Conservation (phyloP, 2,113 vertebrate genomes). For the Channa argus region DNA sequence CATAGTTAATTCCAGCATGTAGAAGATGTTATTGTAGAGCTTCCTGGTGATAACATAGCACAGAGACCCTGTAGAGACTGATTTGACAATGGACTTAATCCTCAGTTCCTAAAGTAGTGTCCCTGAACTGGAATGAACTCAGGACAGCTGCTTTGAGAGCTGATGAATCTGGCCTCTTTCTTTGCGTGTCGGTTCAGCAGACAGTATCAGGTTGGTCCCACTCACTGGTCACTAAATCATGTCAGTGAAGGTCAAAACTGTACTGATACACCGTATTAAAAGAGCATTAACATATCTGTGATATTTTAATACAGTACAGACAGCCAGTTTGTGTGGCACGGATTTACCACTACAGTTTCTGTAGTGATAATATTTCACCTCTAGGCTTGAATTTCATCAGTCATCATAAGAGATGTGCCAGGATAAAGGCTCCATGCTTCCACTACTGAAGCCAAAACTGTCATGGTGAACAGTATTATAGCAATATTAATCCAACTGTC, state of each 20-base stretch:
- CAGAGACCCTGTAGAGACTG: background rate
- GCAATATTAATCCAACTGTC: background rate
- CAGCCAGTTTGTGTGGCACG: background rate
- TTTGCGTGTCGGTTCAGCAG: slow-evolving; percentile 16
- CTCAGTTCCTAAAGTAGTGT: slow-evolving; percentile 3
- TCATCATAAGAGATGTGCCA: background rate
- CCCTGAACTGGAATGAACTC: slow-evolving; percentile 29
- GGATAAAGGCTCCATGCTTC: too few relatives aligned
- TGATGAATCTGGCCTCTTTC: background rate
- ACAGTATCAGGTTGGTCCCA: slow-evolving; percentile 49
- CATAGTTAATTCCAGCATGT: too few relatives aligned
- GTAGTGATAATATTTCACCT: background rate
- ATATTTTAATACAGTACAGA: background rate
- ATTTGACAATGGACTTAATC: slow-evolving; percentile 27
- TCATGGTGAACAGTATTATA: background rate
- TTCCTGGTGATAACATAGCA: background rate
- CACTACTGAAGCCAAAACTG: background rate
- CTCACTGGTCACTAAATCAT: slow-evolving; percentile 11
- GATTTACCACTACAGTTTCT: background rate
- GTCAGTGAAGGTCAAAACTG: slow-evolving; percentile 52
- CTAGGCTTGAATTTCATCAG: background rate
- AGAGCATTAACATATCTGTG: slow-evolving; percentile 18
- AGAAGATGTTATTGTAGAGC: slow-evolving; percentile 8
- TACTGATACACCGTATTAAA: slow-evolving; percentile 15
- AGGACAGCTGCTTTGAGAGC: background rate